phyloP scores from a whole-genome alignment of 2,888 invertebrate genomes.

The Drosophila neutralis region DNA sequence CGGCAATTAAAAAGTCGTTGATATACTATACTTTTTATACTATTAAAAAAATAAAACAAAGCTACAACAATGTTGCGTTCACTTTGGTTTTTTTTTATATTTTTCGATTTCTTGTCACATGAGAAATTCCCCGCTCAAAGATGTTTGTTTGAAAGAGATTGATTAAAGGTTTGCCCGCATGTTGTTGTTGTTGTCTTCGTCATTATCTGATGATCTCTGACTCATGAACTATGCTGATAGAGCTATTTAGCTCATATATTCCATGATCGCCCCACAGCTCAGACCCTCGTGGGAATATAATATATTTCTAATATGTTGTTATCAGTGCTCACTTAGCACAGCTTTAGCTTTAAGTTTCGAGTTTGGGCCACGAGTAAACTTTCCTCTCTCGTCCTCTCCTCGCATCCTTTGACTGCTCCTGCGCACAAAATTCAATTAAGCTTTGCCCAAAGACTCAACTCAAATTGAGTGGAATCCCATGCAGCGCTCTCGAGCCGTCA shows the following conservation, averaged over 20 bases:
- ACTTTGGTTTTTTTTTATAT: background rate
- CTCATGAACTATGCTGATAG: conserved; percentile 17
- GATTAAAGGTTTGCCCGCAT: background rate
- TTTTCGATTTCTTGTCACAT: conserved; percentile 27
- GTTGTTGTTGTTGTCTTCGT: background rate
- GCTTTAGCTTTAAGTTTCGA: conserved; percentile 45
- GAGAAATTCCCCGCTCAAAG: conserved; percentile 36
- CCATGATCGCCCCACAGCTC: background rate
- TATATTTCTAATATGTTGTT: background rate
- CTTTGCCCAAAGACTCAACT: conserved; percentile 38
- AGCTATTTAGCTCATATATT: background rate
- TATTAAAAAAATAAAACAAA: background rate
- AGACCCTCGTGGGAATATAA: background rate
- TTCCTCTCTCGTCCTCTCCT: conserved; percentile 10
- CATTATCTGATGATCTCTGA: background rate
- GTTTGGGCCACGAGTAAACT: conserved; percentile 4
- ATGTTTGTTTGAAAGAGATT: conserved; percentile 12
- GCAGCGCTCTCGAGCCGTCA: conserved; percentile 24
- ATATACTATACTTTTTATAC: background rate
- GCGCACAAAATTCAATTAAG: conserved; percentile 72
- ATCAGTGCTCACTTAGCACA: conserved; percentile 11
- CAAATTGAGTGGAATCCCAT: conserved; percentile 32
- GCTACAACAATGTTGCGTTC: background rate
- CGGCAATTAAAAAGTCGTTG: background rate
- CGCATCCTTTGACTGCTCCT: conserved; percentile 57